Evolutionary conservation across 2,888 invertebrate genomes (phyloP).

Genomic region (Mimachlamys varia): DNA sequence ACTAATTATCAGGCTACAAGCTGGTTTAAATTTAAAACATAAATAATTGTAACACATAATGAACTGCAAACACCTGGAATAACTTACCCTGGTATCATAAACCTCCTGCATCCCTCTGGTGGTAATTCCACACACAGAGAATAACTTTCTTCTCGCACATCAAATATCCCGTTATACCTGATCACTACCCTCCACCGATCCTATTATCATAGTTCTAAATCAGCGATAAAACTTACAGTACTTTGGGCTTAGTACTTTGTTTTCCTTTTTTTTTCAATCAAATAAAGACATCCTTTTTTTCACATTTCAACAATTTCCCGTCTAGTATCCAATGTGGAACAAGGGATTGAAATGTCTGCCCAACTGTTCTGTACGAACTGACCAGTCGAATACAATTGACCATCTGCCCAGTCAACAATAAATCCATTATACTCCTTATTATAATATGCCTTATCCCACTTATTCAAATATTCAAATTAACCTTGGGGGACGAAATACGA

Average conservation of each 20-base stretch:
- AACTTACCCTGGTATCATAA: constrained; percentile 2
- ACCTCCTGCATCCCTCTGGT: background rate
- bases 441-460: background rate
- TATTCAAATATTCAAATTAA: constrained; percentile 34
- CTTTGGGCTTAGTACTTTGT: background rate
- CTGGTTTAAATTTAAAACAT: background rate
- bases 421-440: background rate
- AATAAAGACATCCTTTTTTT: background rate
- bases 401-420: constrained; percentile 10
- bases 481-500: background rate
- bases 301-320: background rate
- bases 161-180: constrained; percentile 14
- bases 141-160: background rate
- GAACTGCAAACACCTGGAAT: background rate
- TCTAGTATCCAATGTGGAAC: background rate
- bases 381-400: background rate
- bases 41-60: background rate
- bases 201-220: background rate
- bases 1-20: background rate
- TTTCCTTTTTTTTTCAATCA: background rate
- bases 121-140: background rate
- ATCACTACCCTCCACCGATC: background rate
- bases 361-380: constrained; percentile 16
- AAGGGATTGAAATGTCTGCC: background rate
- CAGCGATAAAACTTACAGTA: background rate